Conservation (phyloP, 2,113 vertebrate genomes). For the Apeltes quadracus region DNA sequence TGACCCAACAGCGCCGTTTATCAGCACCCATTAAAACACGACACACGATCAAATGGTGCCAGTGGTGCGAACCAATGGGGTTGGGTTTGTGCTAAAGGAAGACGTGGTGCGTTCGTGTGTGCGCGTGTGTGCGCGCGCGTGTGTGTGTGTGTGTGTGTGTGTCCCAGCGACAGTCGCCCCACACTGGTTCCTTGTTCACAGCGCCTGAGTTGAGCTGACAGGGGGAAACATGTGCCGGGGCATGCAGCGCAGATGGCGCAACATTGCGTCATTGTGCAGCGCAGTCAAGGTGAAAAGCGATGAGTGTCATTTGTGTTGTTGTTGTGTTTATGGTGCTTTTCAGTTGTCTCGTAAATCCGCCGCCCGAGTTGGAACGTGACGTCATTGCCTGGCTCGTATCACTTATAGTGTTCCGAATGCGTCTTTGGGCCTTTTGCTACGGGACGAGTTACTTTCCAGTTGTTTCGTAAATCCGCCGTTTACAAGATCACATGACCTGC, state of each 20-base stretch:
- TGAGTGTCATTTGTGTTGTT: too few relatives aligned
- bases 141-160: background rate
- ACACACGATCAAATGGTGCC: background rate
- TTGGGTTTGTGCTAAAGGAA: background rate
- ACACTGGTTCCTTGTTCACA: background rate
- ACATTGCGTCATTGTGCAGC: constrained; percentile 66
- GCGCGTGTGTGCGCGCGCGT: too few relatives aligned
- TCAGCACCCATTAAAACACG: background rate
- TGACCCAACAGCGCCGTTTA: background rate
- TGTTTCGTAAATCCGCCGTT: too few relatives aligned
- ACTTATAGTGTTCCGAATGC: too few relatives aligned
- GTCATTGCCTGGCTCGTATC: too few relatives aligned
- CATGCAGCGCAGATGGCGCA: constrained; percentile 52
- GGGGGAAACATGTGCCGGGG: constrained; percentile 1
- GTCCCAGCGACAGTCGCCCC: background rate
- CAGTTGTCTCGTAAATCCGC: too few relatives aligned
- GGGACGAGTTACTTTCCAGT: too few relatives aligned
- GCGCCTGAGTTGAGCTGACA: constrained; percentile 59
- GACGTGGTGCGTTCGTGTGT: background rate
- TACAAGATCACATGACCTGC: too few relatives aligned
- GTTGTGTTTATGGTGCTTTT: too few relatives aligned
- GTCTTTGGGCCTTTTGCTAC: too few relatives aligned
- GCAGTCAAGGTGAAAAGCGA: constrained; percentile 13
- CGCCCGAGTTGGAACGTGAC: too few relatives aligned
- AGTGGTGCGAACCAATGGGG: constrained; percentile 13